Conservation (phyloP, 2,888 invertebrate genomes). For the Drosophila merina region DNA sequence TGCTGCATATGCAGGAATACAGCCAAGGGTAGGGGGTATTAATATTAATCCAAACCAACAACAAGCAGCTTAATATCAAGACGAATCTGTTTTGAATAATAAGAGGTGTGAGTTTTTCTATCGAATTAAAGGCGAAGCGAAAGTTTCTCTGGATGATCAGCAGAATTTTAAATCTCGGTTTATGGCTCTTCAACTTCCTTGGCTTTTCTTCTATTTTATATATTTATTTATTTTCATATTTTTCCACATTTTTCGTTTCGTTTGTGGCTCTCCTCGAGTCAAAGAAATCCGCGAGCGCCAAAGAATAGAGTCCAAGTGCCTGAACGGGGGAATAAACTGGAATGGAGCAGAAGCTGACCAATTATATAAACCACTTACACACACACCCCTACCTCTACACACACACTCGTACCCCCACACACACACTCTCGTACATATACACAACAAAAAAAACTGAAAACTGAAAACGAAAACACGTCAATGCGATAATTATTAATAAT, state of each 20-base stretch:
- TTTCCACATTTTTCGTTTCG: not conserved
- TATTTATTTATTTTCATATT: not conserved
- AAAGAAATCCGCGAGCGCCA: not conserved
- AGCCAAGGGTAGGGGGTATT: not conserved
- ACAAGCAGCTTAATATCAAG: not conserved
- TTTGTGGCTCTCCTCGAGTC: constrained; percentile 11
- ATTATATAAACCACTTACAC: constrained; percentile 75
- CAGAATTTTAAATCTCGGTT: no score
- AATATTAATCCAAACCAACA: not conserved
- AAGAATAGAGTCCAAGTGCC: constrained; percentile 4
- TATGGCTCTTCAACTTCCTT: no score
- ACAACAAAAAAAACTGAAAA: constrained; percentile 45
- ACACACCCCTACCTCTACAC: constrained; percentile 45
- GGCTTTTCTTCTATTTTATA: not conserved
- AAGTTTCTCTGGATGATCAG: no score
- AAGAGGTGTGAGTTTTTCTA: not conserved
- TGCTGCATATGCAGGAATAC: not conserved
- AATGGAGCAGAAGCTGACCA: constrained; percentile 67
- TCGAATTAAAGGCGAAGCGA: no score
- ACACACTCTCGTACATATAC: constrained; percentile 18
- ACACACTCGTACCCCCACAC: constrained; percentile 39
- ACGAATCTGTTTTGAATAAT: not conserved
- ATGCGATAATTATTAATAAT: constrained; percentile 80
- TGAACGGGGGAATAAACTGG: no score
- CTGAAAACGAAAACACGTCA: constrained; percentile 78